A percentile compares a stretch with the other conserved stretches of the same genome.
Evolutionary conservation across 2,888 invertebrate genomes (phyloP).

Genomic region (Anthoptus insignis): DNA sequence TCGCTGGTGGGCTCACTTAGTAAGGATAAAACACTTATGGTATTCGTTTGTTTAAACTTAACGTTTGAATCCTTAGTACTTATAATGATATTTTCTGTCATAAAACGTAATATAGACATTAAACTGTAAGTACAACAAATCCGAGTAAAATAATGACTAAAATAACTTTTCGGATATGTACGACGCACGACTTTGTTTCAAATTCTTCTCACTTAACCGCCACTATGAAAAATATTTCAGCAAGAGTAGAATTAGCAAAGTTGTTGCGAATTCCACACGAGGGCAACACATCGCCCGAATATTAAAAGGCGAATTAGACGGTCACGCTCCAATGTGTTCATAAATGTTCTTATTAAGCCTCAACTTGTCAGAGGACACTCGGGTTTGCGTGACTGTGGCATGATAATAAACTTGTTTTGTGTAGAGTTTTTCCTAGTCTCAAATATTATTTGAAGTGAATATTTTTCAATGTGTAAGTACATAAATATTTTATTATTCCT

Average conservation of each 20-base stretch:
- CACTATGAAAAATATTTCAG: conserved; percentile 67
- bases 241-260: conserved; percentile 69
- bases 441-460: no score
- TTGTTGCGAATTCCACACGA: conserved; percentile 63
- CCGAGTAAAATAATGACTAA: no score
- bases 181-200: conserved; percentile 58
- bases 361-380: conserved; percentile 61
- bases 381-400: conserved; percentile 58
- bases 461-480: no score
- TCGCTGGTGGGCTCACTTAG: no score
- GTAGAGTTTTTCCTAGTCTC: background rate
- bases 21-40: no score
- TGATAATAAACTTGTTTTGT: conserved; percentile 8
- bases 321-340: conserved; percentile 68
- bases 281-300: conserved; percentile 73
- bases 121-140: no score
- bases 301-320: conserved; percentile 79
- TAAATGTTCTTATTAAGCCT: conserved; percentile 73
- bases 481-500: conserved; percentile 72
- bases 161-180: conserved; percentile 67
- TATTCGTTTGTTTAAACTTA: no score
- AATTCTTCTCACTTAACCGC: conserved; percentile 65
- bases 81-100: no score
- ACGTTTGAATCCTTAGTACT: no score
- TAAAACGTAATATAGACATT: no score